These are phyloP conservation scores for Idris sp. DNA, from an alignment of 1,140 invertebrate species.

Conservation along the genomic window DNA sequence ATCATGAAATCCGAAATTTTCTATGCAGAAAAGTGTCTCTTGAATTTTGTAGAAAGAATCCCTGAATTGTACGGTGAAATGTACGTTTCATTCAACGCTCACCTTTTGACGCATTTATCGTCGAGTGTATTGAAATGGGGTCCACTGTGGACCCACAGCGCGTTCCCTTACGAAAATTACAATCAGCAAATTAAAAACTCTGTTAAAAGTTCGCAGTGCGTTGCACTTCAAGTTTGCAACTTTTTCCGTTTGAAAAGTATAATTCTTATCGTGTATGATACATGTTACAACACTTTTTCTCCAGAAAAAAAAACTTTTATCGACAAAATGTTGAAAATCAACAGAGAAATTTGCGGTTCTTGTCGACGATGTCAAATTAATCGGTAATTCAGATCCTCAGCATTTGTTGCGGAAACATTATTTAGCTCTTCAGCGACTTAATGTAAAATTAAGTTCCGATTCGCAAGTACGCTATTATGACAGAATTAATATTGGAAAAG, in stretches of 20 bases:
- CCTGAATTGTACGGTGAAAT: no score
- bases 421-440: conserved; percentile 15
- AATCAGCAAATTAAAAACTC: conserved; percentile 10
- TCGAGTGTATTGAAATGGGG: no score
- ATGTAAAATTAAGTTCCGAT: conserved; percentile 2
- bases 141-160: no score
- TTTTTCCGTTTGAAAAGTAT: conserved; percentile 11
- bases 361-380: conserved; percentile 4
- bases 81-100: no score
- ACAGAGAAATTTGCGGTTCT: not conserved
- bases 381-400: conserved; percentile 3
- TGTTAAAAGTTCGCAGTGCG: conserved; percentile 37
- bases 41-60: no score
- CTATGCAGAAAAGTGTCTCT: no score
- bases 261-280: conserved; percentile 3
- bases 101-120: no score
- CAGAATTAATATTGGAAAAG: conserved; percentile 10
- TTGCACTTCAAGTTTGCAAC: conserved; percentile 37
- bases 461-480: conserved; percentile 2
- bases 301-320: conserved; percentile 12
- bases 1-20: no score
- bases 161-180: no score
- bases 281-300: conserved; percentile 10
- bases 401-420: conserved; percentile 2
- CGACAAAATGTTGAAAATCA: conserved; percentile 12